Base-by-base conservation (phyloP, 1,140 invertebrate genomes). In the Orchestia grillus region DNA sequence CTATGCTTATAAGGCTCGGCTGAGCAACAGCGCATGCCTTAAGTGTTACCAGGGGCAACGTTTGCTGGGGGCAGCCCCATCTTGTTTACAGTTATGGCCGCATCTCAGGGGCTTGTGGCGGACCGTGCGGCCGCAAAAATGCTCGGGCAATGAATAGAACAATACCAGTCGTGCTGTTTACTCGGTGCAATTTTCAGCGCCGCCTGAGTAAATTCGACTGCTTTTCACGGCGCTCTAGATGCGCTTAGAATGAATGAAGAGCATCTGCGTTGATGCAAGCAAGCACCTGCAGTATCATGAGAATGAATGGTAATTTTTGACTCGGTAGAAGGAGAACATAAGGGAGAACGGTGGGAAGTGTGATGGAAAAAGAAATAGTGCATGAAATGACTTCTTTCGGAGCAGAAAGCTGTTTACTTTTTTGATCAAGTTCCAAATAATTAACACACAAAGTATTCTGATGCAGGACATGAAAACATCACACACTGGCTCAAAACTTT, bases 1-100 rank as follows among this genome's bases (percentile, higher is more conserved):
- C 62, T 77, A 77, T 77, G 62, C 62, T 77, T 77, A 77, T 77
- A 77, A 77, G 62, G 62, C 62, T 77, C 62, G 62, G 62, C 62
- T 77, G 62, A 77, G 62, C 62, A 77, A 77, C 62, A 77, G 62
- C 62, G 62, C 36, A 8, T 23, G 15, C 36, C 62, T 77, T 77
- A 77, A 77, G 62, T 77, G 62, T 77, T 77, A 77, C 62, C 62
- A 77, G 62, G 62, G 62, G 62, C 62, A 77, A 77, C 62, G 62
- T 77, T 77, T 77, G 62, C 62, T 19, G 62, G 11, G 62, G 11
- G 11, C 28, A 19, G 62, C 62, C 62, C 62, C 62, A 77, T 77
- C 62, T 77, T 77, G 62, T 77, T 77, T 77, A 77, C 62, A 77
- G 62, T 77, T 77, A 77, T 77, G 62, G 62, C 62, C 1, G 62